Evolutionary conservation across 2,797 vertebrate genomes (phyloP).

Genomic region (Thamnophis elegans): DNA sequence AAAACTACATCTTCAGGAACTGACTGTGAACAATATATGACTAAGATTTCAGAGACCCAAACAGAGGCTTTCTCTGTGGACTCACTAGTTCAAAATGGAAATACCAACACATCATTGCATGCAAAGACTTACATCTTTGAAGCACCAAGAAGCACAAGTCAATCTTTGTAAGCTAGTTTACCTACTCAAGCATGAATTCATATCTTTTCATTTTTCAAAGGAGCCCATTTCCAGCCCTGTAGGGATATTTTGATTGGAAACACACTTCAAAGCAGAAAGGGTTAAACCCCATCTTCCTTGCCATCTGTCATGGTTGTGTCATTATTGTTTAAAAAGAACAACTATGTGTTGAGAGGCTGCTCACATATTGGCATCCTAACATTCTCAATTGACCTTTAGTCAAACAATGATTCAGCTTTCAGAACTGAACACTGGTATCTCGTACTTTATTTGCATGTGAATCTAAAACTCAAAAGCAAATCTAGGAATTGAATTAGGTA

Average conservation of each 20-base stretch:
- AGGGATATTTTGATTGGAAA: neutral
- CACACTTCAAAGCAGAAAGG: too few relatives aligned
- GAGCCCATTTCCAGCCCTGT: neutral
- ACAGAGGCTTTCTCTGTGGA: neutral
- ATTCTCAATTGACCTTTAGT: neutral
- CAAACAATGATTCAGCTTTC: neutral
- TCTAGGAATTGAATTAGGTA: neutral
- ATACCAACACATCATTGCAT: neutral
- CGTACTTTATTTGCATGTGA: neutral
- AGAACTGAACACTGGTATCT: neutral
- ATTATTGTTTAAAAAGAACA: neutral
- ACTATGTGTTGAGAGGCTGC: neutral
- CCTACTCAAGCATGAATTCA: neutral
- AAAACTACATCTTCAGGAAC: conserved; percentile 4
- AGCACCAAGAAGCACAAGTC: neutral
- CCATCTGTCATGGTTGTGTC: neutral
- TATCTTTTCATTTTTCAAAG: neutral
- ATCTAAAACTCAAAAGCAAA: neutral
- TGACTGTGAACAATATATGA: neutral
- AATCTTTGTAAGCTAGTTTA: neutral
- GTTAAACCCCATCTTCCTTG: neutral
- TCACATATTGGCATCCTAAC: neutral
- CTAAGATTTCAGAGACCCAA: accelerated
- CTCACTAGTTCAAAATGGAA: neutral
- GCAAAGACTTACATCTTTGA: neutral